Evolutionary conservation across 2,113 vertebrate genomes (phyloP).

Genomic region (Campylorhamphus procurvoides): DNA sequence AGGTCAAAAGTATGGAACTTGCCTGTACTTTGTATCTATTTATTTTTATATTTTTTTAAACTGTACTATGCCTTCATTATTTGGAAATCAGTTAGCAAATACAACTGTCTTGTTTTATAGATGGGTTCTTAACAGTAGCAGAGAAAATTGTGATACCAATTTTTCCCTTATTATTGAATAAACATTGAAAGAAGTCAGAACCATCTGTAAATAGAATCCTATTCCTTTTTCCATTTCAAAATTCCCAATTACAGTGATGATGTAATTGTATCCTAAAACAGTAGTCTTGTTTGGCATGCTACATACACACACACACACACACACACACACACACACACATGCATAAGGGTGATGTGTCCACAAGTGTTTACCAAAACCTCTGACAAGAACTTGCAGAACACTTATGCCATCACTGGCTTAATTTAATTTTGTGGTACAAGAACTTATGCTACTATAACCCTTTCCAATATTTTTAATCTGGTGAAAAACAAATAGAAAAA

Average conservation of each 20-base stretch:
- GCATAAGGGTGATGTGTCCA: fast-evolving
- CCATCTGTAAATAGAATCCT: not conserved
- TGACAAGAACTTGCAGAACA: not conserved
- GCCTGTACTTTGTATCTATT: not conserved
- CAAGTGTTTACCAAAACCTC: not conserved
- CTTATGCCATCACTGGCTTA: not conserved
- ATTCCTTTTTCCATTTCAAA: not conserved
- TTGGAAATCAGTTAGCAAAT: not conserved
- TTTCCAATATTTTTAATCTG: not conserved
- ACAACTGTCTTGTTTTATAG: not conserved
- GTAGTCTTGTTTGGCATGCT: not conserved
- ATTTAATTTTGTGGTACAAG: not conserved
- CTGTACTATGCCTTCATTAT: not conserved
- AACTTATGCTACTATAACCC: not conserved
- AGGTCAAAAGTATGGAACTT: not conserved
- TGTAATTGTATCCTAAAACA: not conserved
- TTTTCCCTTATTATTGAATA: not conserved
- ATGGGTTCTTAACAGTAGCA: not conserved
- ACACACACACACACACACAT: not conserved
- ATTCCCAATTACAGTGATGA: not conserved
- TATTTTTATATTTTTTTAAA: not conserved
- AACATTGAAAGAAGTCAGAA: not conserved
- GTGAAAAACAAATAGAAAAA: not conserved
- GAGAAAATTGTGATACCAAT: not conserved
- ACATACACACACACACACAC: not conserved